Percentiles rank a stretch among this genome's conserved stretches.
These are phyloP conservation scores for Motacilla alba DNA, from an alignment of 2,113 vertebrate genomes.

Conservation along the genomic window DNA sequence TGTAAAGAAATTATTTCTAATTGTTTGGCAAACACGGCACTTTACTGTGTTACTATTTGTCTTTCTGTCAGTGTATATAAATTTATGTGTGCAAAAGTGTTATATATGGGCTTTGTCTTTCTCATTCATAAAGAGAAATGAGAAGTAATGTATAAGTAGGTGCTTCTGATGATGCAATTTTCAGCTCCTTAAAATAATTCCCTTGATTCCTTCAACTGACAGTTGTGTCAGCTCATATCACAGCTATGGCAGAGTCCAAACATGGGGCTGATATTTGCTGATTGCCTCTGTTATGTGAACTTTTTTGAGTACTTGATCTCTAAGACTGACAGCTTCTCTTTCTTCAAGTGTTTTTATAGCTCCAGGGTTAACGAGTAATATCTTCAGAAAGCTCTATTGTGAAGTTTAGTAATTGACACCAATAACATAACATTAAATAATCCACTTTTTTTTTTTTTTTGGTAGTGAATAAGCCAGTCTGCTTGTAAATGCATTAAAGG, in stretches of 20 bases:
- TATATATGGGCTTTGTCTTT: neutral
- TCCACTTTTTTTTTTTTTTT: neutral
- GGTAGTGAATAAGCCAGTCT: constrained; percentile 62
- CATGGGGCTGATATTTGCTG: neutral
- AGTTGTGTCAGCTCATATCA: neutral
- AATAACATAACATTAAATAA: constrained; percentile 71
- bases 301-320: neutral
- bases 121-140: neutral
- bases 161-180: neutral
- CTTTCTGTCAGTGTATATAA: neutral
- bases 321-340: constrained; percentile 27
- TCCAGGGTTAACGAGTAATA: constrained; percentile 27
- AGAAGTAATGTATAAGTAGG: neutral
- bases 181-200: neutral
- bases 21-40: neutral
- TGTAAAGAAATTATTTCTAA: neutral
- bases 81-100: neutral
- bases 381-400: constrained; percentile 65
- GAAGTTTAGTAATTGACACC: constrained; percentile 70
- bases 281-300: neutral
- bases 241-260: neutral
- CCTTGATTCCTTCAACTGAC: neutral
- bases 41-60: neutral
- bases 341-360: constrained; percentile 36
- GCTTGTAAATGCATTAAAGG: constrained; percentile 78